These are phyloP conservation scores for Dysdera silvatica DNA, from an alignment of 1,140 invertebrate species.

Conservation along the genomic window DNA sequence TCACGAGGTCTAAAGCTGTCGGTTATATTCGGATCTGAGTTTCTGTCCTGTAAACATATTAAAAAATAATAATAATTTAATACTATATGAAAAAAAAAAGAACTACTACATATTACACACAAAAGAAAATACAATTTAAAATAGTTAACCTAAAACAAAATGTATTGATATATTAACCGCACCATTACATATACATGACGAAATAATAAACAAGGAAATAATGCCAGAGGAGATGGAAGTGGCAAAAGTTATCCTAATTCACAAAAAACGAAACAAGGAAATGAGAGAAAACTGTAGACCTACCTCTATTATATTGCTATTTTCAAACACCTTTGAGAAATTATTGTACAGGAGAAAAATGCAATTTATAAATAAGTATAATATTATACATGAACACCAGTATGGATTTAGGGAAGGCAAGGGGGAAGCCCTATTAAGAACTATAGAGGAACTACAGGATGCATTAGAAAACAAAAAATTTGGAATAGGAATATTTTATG, in stretches of 20 bases:
- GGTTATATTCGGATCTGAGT: constrained; percentile 27
- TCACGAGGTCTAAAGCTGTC: constrained; percentile 32
- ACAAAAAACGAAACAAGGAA: no score
- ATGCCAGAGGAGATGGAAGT: no score
- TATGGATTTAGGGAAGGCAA: no score
- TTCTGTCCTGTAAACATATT: constrained; percentile 11
- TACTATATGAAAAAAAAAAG: not conserved
- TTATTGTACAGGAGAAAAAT: not conserved
- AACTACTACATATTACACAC: not conserved
- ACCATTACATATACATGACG: not conserved
- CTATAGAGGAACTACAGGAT: no score
- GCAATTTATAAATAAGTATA: no score
- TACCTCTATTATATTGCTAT: not conserved
- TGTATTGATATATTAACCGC: not conserved
- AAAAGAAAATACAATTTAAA: not conserved
- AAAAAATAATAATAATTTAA: not conserved
- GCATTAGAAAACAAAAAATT: no score
- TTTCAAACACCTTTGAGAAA: not conserved
- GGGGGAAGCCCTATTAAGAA: no score
- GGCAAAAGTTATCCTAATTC: no score
- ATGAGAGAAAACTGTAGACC: no score
- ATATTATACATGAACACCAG: no score
- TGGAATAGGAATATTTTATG: no score
- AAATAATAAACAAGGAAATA: not conserved
- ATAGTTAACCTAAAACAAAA: not conserved